A percentile compares a stretch with the other conserved stretches of the same genome.
phyloP scores from a whole-genome alignment of 2,888 invertebrate species.

The Melinopterus prodromus region DNA sequence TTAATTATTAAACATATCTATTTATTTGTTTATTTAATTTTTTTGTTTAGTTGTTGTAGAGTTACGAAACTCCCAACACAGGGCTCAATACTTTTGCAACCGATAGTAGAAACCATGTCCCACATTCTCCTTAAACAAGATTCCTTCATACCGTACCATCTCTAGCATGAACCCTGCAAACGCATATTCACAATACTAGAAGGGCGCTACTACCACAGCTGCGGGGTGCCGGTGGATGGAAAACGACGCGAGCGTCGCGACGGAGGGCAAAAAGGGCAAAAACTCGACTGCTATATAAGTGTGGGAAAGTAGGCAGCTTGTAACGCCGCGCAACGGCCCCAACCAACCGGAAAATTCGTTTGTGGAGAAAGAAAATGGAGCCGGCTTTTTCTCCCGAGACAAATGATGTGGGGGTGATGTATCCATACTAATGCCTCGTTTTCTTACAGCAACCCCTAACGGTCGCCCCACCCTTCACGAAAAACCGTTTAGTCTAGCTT shows the following conservation, averaged over 20 bases:
- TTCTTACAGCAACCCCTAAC: slow-evolving; percentile 20
- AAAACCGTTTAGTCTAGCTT: slow-evolving; percentile 22
- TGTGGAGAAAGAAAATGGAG: slow-evolving; percentile 60
- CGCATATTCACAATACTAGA: too few relatives aligned
- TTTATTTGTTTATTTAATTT: too few relatives aligned
- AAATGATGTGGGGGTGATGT: slow-evolving; percentile 59
- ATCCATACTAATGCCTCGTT: slow-evolving; percentile 55
- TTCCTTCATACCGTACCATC: too few relatives aligned
- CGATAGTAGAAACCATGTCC: too few relatives aligned
- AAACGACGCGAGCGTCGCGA: background rate
- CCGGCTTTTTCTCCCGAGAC: slow-evolving; percentile 60
- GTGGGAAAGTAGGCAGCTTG: slow-evolving; percentile 20
- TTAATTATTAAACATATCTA: too few relatives aligned
- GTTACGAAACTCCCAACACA: too few relatives aligned
- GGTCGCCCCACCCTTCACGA: background rate
- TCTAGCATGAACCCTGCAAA: too few relatives aligned
- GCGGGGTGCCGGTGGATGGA: background rate
- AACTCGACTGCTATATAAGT: slow-evolving; percentile 7
- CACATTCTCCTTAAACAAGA: too few relatives aligned
- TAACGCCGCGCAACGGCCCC: slow-evolving; percentile 54
- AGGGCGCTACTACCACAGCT: background rate
- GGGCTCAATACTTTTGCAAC: too few relatives aligned
- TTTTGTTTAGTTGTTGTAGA: too few relatives aligned
- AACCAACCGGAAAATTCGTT: slow-evolving; percentile 62
- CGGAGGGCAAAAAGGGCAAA: background rate